Evolutionary conservation across 2,113 vertebrate genomes (phyloP).

Genomic region (Passerina amoena): DNA sequence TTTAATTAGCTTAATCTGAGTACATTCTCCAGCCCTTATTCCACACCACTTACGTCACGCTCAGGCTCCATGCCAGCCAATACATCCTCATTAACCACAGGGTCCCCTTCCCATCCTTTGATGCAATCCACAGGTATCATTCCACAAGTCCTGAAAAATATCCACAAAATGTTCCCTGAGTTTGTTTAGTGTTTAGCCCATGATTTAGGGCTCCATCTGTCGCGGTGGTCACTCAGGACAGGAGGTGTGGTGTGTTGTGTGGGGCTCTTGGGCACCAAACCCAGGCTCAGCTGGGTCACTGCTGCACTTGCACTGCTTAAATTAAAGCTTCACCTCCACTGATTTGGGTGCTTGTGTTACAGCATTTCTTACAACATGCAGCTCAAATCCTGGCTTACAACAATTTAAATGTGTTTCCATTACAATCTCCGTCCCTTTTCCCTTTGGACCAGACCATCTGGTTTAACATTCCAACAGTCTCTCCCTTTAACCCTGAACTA

Average conservation of each 20-base stretch:
- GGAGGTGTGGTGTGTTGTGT: too few species aligned
- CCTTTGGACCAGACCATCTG: neutral
- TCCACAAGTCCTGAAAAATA: neutral
- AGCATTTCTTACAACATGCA: neutral
- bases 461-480: neutral
- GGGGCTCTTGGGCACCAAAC: neutral
- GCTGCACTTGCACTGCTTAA: neutral
- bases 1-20: neutral
- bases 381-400: neutral
- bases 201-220: neutral
- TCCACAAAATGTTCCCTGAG: neutral
- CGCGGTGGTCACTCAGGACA: neutral
- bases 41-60: too few species aligned
- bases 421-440: rapidly evolving
- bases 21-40: neutral
- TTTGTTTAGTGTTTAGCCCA: neutral
- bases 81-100: too few species aligned
- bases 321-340: neutral
- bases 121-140: neutral
- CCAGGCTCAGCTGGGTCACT: neutral
- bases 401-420: neutral
- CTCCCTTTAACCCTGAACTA: neutral
- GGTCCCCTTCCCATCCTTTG: neutral
- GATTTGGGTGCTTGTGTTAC: rapidly evolving
- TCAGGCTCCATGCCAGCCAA: neutral